Conservation (phyloP, 2,797 vertebrate genomes). For the Gorsachius magnificus region DNA sequence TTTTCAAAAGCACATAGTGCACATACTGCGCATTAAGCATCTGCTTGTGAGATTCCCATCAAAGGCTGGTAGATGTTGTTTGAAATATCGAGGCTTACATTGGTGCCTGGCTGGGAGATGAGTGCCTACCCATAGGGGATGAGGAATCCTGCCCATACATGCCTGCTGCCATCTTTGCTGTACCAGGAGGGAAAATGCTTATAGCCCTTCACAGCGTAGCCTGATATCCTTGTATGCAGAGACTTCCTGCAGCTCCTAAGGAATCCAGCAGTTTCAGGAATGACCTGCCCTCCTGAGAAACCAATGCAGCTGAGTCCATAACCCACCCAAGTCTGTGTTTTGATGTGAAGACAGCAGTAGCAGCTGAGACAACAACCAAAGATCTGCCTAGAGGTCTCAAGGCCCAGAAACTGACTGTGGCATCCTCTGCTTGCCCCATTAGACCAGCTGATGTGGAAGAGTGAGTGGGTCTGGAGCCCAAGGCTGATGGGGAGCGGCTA, state of each 20-base stretch:
- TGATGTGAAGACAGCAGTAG: not conserved
- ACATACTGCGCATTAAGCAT: rapidly evolving
- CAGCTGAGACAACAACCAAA: rapidly evolving
- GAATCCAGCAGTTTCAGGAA: not conserved
- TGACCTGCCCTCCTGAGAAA: not conserved
- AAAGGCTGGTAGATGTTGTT: not conserved
- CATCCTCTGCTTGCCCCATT: not conserved
- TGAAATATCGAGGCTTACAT: not conserved
- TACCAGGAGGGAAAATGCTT: not conserved
- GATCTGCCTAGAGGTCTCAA: not conserved
- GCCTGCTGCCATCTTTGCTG: rapidly evolving
- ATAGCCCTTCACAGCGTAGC: not conserved
- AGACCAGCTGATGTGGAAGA: not conserved
- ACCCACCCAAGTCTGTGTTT: not conserved
- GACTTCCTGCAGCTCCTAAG: not conserved
- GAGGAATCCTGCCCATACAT: rapidly evolving
- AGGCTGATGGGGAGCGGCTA: too few species aligned
- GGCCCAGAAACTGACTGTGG: not conserved
- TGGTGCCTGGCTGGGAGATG: not conserved
- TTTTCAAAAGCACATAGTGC: not conserved
- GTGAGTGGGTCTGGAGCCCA: not conserved
- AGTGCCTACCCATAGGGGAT: too few species aligned
- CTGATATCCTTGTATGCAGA: not conserved
- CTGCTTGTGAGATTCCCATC: not conserved
- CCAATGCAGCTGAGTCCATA: not conserved